These are phyloP conservation scores for Ageneiosus marmoratus DNA, from an alignment of 2,113 vertebrate species.

Conservation along the genomic window DNA sequence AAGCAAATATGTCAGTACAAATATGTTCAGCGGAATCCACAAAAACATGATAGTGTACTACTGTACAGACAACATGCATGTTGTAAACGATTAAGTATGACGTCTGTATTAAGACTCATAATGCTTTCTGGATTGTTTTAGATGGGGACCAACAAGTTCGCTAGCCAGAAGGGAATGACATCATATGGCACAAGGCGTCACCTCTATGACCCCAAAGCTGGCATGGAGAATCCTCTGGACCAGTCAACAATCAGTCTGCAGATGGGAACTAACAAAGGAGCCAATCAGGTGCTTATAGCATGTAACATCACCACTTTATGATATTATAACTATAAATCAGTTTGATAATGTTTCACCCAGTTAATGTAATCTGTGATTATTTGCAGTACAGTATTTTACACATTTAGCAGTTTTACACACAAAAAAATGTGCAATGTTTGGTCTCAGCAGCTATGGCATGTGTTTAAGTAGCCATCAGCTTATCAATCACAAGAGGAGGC, in stretches of 20 bases:
- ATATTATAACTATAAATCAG: neutral
- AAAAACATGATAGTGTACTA: neutral
- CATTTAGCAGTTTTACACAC: neutral
- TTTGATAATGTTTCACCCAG: neutral
- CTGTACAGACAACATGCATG: neutral
- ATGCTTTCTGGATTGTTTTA: conserved; percentile 49
- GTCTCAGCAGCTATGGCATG: neutral
- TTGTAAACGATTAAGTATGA: neutral
- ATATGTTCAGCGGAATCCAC: neutral
- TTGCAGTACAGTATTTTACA: neutral
- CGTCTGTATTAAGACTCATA: neutral
- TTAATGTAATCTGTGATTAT: neutral
- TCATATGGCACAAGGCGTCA: conserved; percentile 90
- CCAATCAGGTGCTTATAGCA: conserved; percentile 80
- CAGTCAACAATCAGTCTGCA: conserved; percentile 92
- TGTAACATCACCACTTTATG: neutral
- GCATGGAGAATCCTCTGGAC: conserved; percentile 85
- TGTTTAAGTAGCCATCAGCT: no score
- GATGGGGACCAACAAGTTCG: conserved; percentile 96
- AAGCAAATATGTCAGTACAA: neutral
- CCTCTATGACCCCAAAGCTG: conserved; percentile 87
- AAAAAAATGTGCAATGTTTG: neutral
- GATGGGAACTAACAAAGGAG: conserved; percentile 95
- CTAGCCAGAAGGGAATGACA: conserved; percentile 95
- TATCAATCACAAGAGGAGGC: neutral